Base-by-base conservation (phyloP, 1,140 invertebrate genomes). In the Drosophila fuyamai region DNA sequence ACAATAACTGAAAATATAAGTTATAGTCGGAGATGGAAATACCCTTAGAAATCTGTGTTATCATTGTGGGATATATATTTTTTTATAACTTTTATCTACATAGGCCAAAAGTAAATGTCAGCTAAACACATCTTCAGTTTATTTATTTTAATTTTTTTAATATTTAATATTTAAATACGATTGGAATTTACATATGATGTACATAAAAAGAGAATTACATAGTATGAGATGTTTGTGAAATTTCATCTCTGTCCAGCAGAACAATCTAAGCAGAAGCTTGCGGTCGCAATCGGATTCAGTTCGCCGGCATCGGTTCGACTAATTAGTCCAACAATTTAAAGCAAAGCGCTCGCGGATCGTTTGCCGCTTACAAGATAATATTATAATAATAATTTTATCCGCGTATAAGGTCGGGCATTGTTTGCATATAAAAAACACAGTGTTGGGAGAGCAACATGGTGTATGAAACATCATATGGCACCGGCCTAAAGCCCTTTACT, bases 381-480 rank as follows among this genome's bases (percentile, higher is more conserved):
- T 44, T 10, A 27, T 66, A 51, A 66, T 58, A 57, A 13, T 12
- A 41, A 18, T 10, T 6, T n/a, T 27, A n/a, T 16, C 38, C 12
- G 14, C 18, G 47, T 41, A 2, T 16, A 38, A 44, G 44, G 46
- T 46, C 40, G 16, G 13, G 38, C 40, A 9, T 12, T 32, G 29
- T 44, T n/a, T 23, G 2, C 1, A n/a, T 5, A 12, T 13, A 9
- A 8, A 14, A 66, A 32, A 2, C 5, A 1, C 40, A 7, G 16
- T 44, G 16, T 18, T 44, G 14, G 5, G 1, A 2, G 9, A 14
- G 6, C 16, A 62, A 23, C 3, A 92, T 92, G 88, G 79, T 83
- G 2, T 91, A 90, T 58, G 90, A 89, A 46, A 70, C 79, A 10
- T 92, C 91, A 2, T 92, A 92, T 40, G 91, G 88, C 43, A 78